Evolutionary conservation across 2,888 invertebrate species (phyloP).

Genomic region (Callinectes sapidus): DNA sequence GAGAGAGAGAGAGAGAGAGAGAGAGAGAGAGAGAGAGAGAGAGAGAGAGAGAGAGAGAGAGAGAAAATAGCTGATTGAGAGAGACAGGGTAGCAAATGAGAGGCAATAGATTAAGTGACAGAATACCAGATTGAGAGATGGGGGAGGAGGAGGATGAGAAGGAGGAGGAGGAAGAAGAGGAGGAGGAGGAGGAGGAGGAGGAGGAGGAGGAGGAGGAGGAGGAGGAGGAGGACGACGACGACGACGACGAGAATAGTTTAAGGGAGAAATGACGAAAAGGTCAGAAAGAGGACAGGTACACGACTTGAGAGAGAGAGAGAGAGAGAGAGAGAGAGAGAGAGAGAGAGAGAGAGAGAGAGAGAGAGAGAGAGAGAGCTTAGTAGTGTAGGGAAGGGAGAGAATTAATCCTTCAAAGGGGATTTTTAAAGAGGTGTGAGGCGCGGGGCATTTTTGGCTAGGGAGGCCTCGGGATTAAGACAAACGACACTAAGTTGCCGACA

Average conservation of each 20-base stretch:
- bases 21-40: background rate
- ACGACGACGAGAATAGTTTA: background rate
- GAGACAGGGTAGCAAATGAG: too few relatives aligned
- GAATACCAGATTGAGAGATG: too few relatives aligned
- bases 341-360: too few relatives aligned
- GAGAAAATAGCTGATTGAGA: background rate
- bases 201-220: background rate
- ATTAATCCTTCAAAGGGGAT: background rate
- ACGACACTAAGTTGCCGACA: background rate
- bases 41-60: background rate
- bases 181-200: background rate
- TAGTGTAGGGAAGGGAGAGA: too few relatives aligned
- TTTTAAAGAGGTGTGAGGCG: background rate
- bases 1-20: background rate
- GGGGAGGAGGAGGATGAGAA: background rate
- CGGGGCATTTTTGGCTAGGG: background rate
- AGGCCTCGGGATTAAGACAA: background rate
- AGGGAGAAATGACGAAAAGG: background rate
- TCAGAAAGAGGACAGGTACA: background rate
- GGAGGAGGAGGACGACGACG: background rate
- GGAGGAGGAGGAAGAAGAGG: background rate
- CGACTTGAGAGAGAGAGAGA: too few relatives aligned
- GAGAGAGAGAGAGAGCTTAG: too few relatives aligned
- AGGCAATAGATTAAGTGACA: background rate
- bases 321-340: too few relatives aligned